Conservation (phyloP, 2,113 vertebrate species). For the Perca flavescens region DNA sequence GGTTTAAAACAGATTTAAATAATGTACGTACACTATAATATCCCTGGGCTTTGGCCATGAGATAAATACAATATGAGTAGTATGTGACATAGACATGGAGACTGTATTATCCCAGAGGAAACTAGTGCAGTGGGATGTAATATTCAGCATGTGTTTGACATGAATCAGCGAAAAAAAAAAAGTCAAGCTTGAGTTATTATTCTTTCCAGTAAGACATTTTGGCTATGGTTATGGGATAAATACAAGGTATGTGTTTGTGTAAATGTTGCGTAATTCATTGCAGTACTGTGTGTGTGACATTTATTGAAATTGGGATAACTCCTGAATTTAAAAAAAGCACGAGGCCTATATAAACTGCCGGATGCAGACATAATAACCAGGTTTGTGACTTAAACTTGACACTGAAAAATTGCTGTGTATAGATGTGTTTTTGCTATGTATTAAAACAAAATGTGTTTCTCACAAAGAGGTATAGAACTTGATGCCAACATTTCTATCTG, state of each 20-base stretch:
- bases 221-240: not conserved
- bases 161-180: not conserved
- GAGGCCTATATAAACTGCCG: not conserved
- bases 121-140: not conserved
- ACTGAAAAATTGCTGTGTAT: not conserved
- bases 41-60: not conserved
- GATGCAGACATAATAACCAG: not conserved
- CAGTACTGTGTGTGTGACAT: not conserved
- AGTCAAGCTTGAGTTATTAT: not conserved
- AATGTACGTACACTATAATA: not conserved
- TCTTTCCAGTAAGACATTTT: not conserved
- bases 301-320: not conserved
- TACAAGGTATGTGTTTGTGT: not conserved
- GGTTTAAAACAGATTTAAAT: not conserved
- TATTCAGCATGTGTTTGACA: conserved; percentile 4
- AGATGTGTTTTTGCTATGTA: too few species aligned
- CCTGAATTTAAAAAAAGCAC: not conserved
- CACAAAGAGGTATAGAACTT: not conserved
- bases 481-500: too few species aligned
- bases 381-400: not conserved
- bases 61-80: not conserved
- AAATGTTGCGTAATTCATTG: not conserved
- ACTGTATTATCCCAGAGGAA: conserved; percentile 15
- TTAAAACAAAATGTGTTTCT: not conserved
- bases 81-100: not conserved